phyloP scores from a whole-genome alignment of 2,797 vertebrate species.

The Notolepis coatsorum region DNA sequence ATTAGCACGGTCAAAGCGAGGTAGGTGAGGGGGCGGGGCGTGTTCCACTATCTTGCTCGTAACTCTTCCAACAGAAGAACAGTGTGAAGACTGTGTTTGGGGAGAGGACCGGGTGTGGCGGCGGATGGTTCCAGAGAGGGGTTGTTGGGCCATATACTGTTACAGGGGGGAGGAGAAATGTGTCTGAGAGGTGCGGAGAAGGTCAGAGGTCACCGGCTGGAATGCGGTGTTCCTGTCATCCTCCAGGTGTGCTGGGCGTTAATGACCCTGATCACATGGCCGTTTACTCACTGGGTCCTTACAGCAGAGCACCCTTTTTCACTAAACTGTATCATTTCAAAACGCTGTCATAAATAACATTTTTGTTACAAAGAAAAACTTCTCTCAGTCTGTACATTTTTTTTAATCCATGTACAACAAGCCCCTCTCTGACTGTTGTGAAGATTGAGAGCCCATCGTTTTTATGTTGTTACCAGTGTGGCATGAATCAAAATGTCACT shows the following conservation, averaged over 20 bases:
- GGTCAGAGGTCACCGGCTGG: slow-evolving; percentile 56
- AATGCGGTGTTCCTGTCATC: slow-evolving; percentile 54
- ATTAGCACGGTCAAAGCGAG: slow-evolving; percentile 62
- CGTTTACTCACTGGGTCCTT: neutral
- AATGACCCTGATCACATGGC: slow-evolving; percentile 11
- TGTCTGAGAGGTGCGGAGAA: slow-evolving; percentile 44
- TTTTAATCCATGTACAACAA: too few species aligned
- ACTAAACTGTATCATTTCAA: slow-evolving; percentile 9
- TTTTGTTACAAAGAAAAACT: too few species aligned
- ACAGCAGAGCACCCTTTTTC: neutral
- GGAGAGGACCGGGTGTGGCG: too few species aligned
- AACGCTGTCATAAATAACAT: too few species aligned
- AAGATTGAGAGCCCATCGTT: too few species aligned
- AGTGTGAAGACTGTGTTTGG: slow-evolving; percentile 23
- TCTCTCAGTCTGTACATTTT: too few species aligned
- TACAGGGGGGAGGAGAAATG: slow-evolving; percentile 28
- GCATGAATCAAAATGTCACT: too few species aligned
- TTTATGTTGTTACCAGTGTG: neutral
- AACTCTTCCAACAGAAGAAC: neutral
- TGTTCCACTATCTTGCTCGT: slow-evolving; percentile 23
- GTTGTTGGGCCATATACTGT: slow-evolving; percentile 8
- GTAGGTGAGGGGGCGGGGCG: slow-evolving; percentile 42
- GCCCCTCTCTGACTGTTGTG: too few species aligned
- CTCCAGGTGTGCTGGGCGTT: slow-evolving; percentile 61
- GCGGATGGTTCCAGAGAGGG: too few species aligned